Evolutionary conservation across 1,140 invertebrate genomes (phyloP), one percentile per base, ranked within the genome.

Genomic region (Euwallacea similis): DNA sequence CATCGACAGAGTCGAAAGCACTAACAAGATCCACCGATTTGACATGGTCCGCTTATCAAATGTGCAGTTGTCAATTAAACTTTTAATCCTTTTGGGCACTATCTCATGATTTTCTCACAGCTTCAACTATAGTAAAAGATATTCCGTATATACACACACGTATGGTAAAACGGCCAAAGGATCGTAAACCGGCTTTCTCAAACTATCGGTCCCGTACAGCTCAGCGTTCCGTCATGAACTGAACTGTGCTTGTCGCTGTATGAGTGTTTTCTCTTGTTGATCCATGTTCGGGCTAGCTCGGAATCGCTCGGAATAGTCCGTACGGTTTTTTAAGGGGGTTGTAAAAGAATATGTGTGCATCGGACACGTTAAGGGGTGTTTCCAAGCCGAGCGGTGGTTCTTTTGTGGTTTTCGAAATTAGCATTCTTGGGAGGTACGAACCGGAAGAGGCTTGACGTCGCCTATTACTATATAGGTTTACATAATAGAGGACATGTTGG

Each of bases 1-100:
- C 8, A 76, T 75, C 1, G 76, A 73, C 42, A 80, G 71, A 15
- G 74, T 76, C 13, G 76, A 74, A 13, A 80, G 62, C 69, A 61
- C 61, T 16, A 71, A 71, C 42, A 64, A 50, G 7, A 71, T 71
- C 69, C 61, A 69, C 11, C 59, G 43, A 33, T 33, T 33, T 60
- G 16, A 60, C 58, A 50, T 16, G 44, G 47, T 68, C 8, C 46
- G 21, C 21, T 33, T 33, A 33, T 33, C 21, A 33, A 33, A 33
- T 33, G 21, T 33, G 21, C 21, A 11, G 10, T 50, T 13, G 47
- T 33, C 21, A 33, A 33, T 33, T 33, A 33, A 33, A 33, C 21
- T 33, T 33, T 33, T 33, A 33, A 33, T 33, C 21, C 21, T 4
- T 33, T 33, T 33, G 21, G 21, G 21, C 21, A 33, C 21, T 33